Conservation (phyloP, 1,140 invertebrate species). For the Polypedilum pembai region DNA sequence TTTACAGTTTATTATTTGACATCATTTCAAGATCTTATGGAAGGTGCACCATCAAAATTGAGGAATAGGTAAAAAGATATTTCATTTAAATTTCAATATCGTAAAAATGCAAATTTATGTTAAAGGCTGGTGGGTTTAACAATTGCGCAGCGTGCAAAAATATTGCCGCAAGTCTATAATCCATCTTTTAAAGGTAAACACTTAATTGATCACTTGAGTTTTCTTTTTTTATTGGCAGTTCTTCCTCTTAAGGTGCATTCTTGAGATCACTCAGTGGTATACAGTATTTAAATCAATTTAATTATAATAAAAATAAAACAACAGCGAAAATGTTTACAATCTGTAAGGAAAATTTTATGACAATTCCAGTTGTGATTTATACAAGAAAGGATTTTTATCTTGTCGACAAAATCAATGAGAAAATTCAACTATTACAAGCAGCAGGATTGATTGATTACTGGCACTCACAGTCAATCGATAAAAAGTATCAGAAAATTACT, state of each 20-base stretch:
- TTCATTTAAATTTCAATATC: not conserved
- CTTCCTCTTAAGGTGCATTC: not conserved
- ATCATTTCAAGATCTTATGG: not conserved
- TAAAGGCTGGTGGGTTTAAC: no score
- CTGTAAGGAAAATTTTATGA: not conserved
- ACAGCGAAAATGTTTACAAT: not conserved
- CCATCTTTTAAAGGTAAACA: not conserved
- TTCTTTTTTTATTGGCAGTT: no score
- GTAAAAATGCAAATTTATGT: not conserved
- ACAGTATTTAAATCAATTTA: not conserved
- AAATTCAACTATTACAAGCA: not conserved
- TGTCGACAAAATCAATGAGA: not conserved
- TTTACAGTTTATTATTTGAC: not conserved
- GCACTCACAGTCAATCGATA: not conserved
- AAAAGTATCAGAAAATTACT: not conserved
- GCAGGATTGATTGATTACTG: slow-evolving; percentile 5
- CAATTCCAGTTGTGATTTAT: not conserved
- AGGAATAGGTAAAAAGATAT: not conserved
- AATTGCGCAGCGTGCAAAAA: not conserved
- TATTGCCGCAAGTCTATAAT: not conserved
- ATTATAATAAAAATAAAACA: not conserved
- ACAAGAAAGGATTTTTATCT: not conserved
- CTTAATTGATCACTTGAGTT: no score
- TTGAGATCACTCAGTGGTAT: not conserved
- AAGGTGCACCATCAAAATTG: not conserved